Evolutionary conservation across 2,113 vertebrate species (phyloP), one percentile per base, ranked within the genome.

Genomic region (Panurus biarmicus): DNA sequence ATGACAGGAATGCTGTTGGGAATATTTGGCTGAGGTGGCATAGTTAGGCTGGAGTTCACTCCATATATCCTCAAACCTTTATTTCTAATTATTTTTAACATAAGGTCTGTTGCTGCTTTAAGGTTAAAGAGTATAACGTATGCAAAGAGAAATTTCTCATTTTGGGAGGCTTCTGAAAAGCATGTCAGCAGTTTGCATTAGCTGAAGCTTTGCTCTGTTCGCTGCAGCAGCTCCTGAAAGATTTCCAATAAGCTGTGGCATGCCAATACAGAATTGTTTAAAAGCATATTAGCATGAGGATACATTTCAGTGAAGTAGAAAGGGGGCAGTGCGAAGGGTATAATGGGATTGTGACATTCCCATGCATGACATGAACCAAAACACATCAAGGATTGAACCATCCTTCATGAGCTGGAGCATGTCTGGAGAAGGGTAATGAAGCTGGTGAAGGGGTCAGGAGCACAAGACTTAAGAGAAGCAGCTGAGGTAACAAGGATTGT

Each of bases 1-100:
- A 31, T 21, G 14, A 54, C 35, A 57, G 33, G 54, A 36, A 31
- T 72, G 16, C 33, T 94, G 15, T 71, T 67, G 48, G 56, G 26
- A 38, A 54, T 87, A 69, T 73, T 92, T 91, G 62, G 29, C 64
- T 91, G 70, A 93, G 35, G 38, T 80, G 71, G 13, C 23, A 33
- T 23, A 44, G 29, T 83, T 93, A 94, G 80, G 24, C 26, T 65
- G 33, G 31, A 70, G 75, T 83, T 87, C 85, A 65, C 38, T 92
- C 51, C 42, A 36, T 65, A 89, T 76, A 92, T 87, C 47, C 44
- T 60, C 38, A 85, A 70, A 74, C 14, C 10, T 87, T 56, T 64
- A 53, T 66, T 79, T 79, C 79, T 58, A 83, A 81, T 86, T 95
- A 65, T 92, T 94, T 95, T 82, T 91, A 95, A 64, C 51, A 85